Base-by-base conservation (phyloP, 2,888 invertebrate species). In the Sisyra terminalis region DNA sequence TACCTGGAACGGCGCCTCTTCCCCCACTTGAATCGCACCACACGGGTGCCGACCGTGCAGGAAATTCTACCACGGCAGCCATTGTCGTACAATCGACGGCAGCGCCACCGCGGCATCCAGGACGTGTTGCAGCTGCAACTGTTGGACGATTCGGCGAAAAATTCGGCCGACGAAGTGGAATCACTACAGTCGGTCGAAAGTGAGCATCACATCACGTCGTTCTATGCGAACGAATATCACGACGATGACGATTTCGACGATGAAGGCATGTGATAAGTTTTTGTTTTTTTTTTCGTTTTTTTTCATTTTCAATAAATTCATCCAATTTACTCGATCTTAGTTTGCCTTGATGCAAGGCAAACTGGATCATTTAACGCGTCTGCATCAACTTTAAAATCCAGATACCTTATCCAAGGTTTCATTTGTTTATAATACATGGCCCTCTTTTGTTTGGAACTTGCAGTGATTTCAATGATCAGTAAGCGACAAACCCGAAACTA, bases 1-100 rank as follows among this genome's bases (percentile, higher is more conserved):
- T 82, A 71, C 55, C 64, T 82, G 48, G 79, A 81, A 58, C 73
- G 78, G 55, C 72, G 75, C 35, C 57, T 81, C 36, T 80, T 79
- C 43, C 68, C 79, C 3, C 65, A 68, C 49, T 49, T 65, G 56
- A 51, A 55, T 56, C 57, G 49, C 50, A 60, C 51, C 54, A 61
- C 72, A 35, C 63, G 60, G 44, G 61, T 65, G 35, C 78, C 78
- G 2, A 74, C 77, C 1, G 68, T 78, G 30, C 70, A 71, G 46
- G 79, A 78, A 46, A 79, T 78, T 46, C 57, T 78, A 39, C 77
- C 77, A 1, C 64, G 64, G 50, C 66, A 15, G 29, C 37, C 37
- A 3, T n/a, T 24, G 18, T 31, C 7, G 24, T 5, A 24, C 24
- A 24, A 24, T 24, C 24, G 24, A 5, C 24, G 24, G 3, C 24